Evolutionary conservation across 92 coral and sea anemone genomes (phyloP).

Genomic region (Nematostella vectensis): DNA sequence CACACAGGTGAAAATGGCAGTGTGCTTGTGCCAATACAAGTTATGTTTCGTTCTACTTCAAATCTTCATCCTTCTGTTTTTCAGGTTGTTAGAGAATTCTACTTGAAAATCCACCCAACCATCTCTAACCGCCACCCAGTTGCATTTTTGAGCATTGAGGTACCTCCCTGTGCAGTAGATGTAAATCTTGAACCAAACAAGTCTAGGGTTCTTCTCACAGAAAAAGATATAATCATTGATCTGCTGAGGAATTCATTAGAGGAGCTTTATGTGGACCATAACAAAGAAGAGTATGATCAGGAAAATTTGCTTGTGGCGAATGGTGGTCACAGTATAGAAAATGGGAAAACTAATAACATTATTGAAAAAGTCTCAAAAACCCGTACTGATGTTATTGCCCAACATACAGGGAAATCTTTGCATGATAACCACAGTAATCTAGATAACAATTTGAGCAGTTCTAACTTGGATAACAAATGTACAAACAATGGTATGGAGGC

Average conservation of each 20-base stretch:
- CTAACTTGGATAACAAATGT: too few species aligned
- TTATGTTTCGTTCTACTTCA: too few species aligned
- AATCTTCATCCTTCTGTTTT: neutral
- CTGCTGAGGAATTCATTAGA: conserved; percentile 40
- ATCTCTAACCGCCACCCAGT: conserved; percentile 59
- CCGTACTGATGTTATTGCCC: too few species aligned
- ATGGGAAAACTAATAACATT: neutral
- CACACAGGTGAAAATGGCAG: too few species aligned
- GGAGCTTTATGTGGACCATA: conserved; percentile 37
- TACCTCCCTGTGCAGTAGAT: conserved; percentile 65
- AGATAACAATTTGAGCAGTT: too few species aligned
- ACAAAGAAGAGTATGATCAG: conserved; percentile 8
- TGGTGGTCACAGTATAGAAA: neutral
- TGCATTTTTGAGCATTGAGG: conserved; percentile 49
- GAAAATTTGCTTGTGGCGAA: conserved; percentile 5
- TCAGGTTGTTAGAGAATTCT: conserved; percentile 59
- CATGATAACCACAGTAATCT: too few species aligned
- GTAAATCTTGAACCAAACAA: conserved; percentile 94
- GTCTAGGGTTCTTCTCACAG: conserved; percentile 72
- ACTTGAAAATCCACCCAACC: conserved; percentile 16
- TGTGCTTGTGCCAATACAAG: too few species aligned
- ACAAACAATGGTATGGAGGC: neutral
- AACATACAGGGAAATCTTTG: too few species aligned
- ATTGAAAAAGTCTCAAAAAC: too few species aligned
- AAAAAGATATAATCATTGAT: conserved; percentile 62